Evolutionary conservation across 2,888 invertebrate species (phyloP), one percentile per base, ranked within the genome.

Genomic region (Epinotia nisella): DNA sequence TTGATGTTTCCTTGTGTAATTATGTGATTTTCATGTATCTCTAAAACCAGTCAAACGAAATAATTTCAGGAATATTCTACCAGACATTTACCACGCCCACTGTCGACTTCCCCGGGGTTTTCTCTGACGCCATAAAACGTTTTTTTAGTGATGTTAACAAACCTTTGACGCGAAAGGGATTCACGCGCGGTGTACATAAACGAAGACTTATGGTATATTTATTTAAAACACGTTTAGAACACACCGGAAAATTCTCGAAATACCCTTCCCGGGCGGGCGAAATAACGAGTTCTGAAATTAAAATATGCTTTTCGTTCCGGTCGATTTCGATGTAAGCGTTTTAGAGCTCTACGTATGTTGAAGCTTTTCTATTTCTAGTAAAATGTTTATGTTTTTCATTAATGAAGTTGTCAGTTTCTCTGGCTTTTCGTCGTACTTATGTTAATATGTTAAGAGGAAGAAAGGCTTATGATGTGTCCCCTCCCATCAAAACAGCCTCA

Each of bases 61-160:
- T n/a, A 24, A 56, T 56, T 55, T 45, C 55, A 61, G 45, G 21
- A 24, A 11, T 55, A 24, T 45, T 58, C 17, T 41, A 41, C 39
- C 66, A 9, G 66, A 21, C 35, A n/a, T 39, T 51, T n/a, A 59
- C 67, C 55, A 60, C 66, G 49, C 45, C 56, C 68, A 59, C 68
- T 58, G 45, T 24, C 58, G 29, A 45, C 24, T 59, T 41, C 58
- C 65, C 41, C 19, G 24, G 68, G 62, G 62, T 24, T 64, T 64
- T 17, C 62, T 49, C 29, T 51, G 29, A 39, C 62, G 73, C 51
- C 53, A 58, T 58, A 64, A 51, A 73, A 58, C 62, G 49, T 61
- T 64, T 73, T 67, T 72, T 73, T 73, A 73, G 73, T 73, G 68
- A 62, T 69, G 68, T 73, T 69, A 73, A 73, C 68, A 69, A 68